Percentiles rank a stretch among this genome's conserved stretches.
phyloP scores from a whole-genome alignment of 1,140 invertebrate genomes.

The Sitophilus oryzae region DNA sequence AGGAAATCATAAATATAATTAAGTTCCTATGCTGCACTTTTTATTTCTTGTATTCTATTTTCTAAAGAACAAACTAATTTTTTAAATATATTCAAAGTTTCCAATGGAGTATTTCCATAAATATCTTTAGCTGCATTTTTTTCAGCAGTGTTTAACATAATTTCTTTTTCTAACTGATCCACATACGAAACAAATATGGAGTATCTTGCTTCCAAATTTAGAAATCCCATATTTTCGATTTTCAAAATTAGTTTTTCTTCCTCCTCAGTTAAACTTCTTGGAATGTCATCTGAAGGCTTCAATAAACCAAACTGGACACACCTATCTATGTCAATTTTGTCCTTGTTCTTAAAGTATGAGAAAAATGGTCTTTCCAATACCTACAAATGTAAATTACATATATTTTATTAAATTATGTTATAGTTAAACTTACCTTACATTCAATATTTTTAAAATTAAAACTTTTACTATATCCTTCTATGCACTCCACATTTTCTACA shows the following conservation, averaged over 20 bases:
- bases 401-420: background rate
- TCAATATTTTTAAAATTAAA: conserved; percentile 30
- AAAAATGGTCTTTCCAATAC: conserved; percentile 16
- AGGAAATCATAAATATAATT: too few species aligned
- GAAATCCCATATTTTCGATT: conserved; percentile 33
- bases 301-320: conserved; percentile 28
- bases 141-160: conserved; percentile 10
- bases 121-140: conserved; percentile 24
- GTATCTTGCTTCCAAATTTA: conserved; percentile 28
- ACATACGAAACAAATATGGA: conserved; percentile 23
- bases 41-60: conserved; percentile 7
- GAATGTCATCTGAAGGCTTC: conserved; percentile 9
- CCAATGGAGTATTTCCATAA: conserved; percentile 23
- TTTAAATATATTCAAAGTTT: conserved; percentile 28
- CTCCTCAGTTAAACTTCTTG: conserved; percentile 19
- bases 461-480: conserved; percentile 13
- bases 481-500: conserved; percentile 14
- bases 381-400: conserved; percentile 9
- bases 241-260: conserved; percentile 27
- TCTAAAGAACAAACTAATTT: conserved; percentile 15
- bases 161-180: conserved; percentile 23
- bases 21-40: background rate
- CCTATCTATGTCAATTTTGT: conserved; percentile 27
- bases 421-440: conserved; percentile 19
- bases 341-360: conserved; percentile 7